Conservation (phyloP, 1,140 invertebrate species). For the Tetramorium simillimum region DNA sequence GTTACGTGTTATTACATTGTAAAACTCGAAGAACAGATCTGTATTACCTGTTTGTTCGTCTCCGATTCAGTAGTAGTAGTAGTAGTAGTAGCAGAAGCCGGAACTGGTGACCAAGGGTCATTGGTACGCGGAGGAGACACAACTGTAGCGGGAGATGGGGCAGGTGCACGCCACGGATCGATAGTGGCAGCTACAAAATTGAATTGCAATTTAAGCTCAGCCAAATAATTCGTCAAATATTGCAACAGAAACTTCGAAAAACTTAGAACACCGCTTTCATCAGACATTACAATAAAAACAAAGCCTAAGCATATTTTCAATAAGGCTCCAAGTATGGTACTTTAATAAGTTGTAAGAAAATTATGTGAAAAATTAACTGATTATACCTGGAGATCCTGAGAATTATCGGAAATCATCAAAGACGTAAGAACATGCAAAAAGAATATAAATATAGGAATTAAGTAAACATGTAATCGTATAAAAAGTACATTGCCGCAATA, state of each 20-base stretch:
- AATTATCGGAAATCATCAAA: slow-evolving; percentile 43
- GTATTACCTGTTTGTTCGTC: slow-evolving; percentile 68
- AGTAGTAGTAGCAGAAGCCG: slow-evolving; percentile 75
- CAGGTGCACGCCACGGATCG: slow-evolving; percentile 87
- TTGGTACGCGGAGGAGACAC: slow-evolving; percentile 74
- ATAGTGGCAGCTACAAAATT: slow-evolving; percentile 64
- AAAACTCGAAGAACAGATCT: not conserved
- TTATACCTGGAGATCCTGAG: slow-evolving; percentile 52
- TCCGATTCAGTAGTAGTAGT: slow-evolving; percentile 74
- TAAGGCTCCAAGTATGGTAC: not conserved
- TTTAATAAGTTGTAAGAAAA: slow-evolving; percentile 33
- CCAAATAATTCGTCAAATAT: not conserved
- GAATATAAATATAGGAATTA: slow-evolving; percentile 59
- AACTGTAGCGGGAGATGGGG: slow-evolving; percentile 72
- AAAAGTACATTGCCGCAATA: not conserved
- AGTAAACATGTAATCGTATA: slow-evolving; percentile 30
- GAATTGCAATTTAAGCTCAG: not conserved
- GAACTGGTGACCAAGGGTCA: slow-evolving; percentile 85
- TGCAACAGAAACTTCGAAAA: not conserved
- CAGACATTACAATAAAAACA: not conserved
- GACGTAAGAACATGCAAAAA: slow-evolving; percentile 63
- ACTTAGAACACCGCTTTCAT: not conserved
- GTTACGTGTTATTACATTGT: not conserved
- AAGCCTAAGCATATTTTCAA: not conserved
- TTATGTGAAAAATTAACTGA: slow-evolving; percentile 40